Evolutionary conservation across 1,140 invertebrate species (phyloP).

Genomic region (Hetaerina americana): DNA sequence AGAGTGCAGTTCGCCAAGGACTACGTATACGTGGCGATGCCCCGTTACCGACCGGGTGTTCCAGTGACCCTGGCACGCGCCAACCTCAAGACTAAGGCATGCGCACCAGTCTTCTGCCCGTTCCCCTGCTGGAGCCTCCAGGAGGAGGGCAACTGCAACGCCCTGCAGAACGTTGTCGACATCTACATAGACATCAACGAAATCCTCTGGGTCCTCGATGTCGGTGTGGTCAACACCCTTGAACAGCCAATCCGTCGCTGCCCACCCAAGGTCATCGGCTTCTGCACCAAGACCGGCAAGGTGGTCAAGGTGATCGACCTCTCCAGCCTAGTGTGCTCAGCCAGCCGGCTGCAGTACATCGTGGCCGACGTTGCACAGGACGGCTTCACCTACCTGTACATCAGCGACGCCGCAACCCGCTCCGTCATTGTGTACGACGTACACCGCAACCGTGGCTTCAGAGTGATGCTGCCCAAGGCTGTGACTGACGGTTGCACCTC

Average conservation of each 20-base stretch:
- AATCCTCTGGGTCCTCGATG: conserved; percentile 50
- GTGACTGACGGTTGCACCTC: conserved; percentile 25
- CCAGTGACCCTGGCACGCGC: conserved; percentile 45
- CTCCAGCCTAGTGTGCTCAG: conserved; percentile 31
- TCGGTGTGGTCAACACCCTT: conserved; percentile 48
- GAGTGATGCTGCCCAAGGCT: conserved; percentile 38
- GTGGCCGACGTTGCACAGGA: conserved; percentile 37
- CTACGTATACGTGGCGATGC: conserved; percentile 33
- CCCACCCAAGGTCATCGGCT: conserved; percentile 49
- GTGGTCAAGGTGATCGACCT: conserved; percentile 45
- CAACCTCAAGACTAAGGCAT: conserved; percentile 32
- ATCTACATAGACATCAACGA: conserved; percentile 37
- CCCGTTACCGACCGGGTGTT: conserved; percentile 33
- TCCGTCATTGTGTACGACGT: conserved; percentile 50
- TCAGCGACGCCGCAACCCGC: conserved; percentile 44
- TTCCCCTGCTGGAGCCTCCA: conserved; percentile 48
- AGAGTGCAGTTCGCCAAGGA: conserved; percentile 43
- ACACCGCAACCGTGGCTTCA: conserved; percentile 35
- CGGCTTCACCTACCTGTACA: conserved; percentile 34
- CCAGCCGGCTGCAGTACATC: conserved; percentile 48
- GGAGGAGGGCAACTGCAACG: conserved; percentile 45
- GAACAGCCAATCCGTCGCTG: conserved; percentile 45
- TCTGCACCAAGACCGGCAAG: conserved; percentile 41
- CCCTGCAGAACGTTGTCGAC: conserved; percentile 45
- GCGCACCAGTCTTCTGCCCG: conserved; percentile 32